A percentile compares a stretch with the other conserved stretches of the same genome.
Conservation (phyloP, 1,140 invertebrate genomes). For the Leguminivora glycinivorella region DNA sequence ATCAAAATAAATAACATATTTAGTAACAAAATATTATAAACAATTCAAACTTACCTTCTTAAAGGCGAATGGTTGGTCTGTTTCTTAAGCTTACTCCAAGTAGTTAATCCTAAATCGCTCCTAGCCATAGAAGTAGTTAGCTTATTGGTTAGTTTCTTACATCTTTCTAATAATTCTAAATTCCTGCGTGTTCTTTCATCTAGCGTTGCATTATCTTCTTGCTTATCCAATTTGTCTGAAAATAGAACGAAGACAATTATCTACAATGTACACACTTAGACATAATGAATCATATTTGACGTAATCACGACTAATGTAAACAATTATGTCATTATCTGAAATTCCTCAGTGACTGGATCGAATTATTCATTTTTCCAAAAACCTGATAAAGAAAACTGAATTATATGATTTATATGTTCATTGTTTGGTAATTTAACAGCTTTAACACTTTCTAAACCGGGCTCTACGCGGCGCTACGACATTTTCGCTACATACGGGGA, state of each 20-base stretch:
- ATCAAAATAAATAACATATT: background rate
- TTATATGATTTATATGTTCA: too few species aligned
- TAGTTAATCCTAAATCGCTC: constrained; percentile 90
- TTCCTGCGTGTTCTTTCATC: constrained; percentile 79
- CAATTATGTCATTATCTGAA: constrained; percentile 44
- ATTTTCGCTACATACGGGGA: too few species aligned
- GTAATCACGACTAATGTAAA: constrained; percentile 43
- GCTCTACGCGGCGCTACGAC: too few species aligned
- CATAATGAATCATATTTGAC: constrained; percentile 1
- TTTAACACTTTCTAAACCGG: too few species aligned
- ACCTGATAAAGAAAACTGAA: background rate
- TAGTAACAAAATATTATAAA: too few species aligned
- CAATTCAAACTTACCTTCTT: constrained; percentile 60
- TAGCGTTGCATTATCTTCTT: constrained; percentile 65
- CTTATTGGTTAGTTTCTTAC: constrained; percentile 76
- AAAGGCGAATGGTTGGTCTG: constrained; percentile 74
- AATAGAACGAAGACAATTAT: constrained; percentile 44
- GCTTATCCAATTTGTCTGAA: constrained; percentile 75
- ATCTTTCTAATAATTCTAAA: constrained; percentile 77
- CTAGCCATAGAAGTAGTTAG: constrained; percentile 88
- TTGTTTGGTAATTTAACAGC: too few species aligned
- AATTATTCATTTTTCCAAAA: background rate
- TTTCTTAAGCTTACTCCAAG: constrained; percentile 90
- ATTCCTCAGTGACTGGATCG: constrained; percentile 8
- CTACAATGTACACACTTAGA: constrained; percentile 30